These are phyloP conservation scores for Esox lucius DNA, from an alignment of 2,797 vertebrate genomes.

Conservation along the genomic window DNA sequence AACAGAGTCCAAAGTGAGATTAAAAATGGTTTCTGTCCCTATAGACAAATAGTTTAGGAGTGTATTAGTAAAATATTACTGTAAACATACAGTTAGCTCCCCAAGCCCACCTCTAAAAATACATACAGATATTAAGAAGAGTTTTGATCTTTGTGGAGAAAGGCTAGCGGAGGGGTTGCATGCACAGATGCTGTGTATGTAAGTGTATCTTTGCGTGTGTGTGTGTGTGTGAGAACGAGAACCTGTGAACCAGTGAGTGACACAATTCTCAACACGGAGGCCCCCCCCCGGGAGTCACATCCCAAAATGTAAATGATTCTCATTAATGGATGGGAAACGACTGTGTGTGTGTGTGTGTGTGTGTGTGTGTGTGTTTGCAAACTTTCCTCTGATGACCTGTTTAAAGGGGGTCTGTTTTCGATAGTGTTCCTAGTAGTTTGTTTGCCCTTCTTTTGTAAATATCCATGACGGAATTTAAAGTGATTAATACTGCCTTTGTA, in stretches of 20 bases:
- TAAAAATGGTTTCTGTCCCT: constrained; percentile 44
- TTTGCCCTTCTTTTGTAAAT: constrained; percentile 89
- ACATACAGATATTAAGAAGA: neutral
- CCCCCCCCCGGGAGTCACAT: constrained; percentile 71
- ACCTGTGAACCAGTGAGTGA: constrained; percentile 76
- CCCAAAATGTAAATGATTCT: constrained; percentile 77
- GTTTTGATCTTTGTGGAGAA: constrained; percentile 37
- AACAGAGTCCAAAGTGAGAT: constrained; percentile 30
- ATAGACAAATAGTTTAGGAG: constrained; percentile 34
- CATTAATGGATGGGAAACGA: constrained; percentile 68
- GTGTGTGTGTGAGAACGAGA: constrained; percentile 71
- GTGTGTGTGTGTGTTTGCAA: constrained; percentile 38
- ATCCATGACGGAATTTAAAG: constrained; percentile 73
- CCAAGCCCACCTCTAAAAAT: neutral
- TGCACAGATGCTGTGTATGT: neutral
- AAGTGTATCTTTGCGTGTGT: constrained; percentile 15
- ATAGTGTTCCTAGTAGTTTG: constrained; percentile 59
- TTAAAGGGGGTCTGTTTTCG: constrained; percentile 67
- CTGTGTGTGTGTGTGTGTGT: constrained; percentile 25
- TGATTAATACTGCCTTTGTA: constrained; percentile 98
- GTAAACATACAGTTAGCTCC: neutral
- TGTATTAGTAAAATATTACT: constrained; percentile 18
- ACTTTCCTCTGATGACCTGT: constrained; percentile 72
- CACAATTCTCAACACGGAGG: constrained; percentile 78
- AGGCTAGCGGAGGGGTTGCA: constrained; percentile 19